A percentile compares a stretch with the other conserved stretches of the same genome.
Evolutionary conservation across 1,140 invertebrate genomes (phyloP).

Genomic region (Pseudomyrmex flavicornis): DNA sequence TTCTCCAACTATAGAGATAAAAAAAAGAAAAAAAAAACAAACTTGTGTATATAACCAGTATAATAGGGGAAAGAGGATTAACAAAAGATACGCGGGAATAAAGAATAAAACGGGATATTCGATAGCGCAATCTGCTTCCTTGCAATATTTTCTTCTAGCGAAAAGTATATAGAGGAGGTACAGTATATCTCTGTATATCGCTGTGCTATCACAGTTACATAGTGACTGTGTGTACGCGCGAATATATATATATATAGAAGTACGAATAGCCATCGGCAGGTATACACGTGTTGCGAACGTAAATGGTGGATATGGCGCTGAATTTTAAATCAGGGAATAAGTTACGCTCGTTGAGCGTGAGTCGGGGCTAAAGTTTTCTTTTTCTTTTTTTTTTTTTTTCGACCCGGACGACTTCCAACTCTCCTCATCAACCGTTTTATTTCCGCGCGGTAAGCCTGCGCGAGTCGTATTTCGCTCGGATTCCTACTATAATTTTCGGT

Average conservation of each 20-base stretch:
- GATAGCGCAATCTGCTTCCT: conserved; percentile 7
- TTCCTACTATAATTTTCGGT: conserved; percentile 15
- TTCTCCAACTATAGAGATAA: too few species aligned
- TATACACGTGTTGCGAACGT: conserved; percentile 69
- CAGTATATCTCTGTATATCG: neutral
- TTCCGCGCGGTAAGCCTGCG: neutral
- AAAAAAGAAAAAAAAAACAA: neutral
- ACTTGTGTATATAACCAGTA: neutral
- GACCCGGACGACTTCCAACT: neutral
- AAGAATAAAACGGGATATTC: conserved; percentile 43
- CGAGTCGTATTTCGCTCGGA: conserved; percentile 10
- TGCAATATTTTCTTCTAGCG: conserved; percentile 50
- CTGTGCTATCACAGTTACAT: conserved; percentile 12
- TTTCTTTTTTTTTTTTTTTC: neutral
- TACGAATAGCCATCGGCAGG: conserved; percentile 59
- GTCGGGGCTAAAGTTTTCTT: neutral
- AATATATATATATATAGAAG: neutral
- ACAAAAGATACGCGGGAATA: conserved; percentile 28
- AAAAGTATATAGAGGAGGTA: conserved; percentile 1
- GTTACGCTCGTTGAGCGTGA: conserved; percentile 60
- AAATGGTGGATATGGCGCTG: conserved; percentile 70
- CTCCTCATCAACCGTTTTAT: conserved; percentile 22
- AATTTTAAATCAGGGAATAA: conserved; percentile 72
- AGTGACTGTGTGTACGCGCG: neutral
- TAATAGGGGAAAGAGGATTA: neutral